Base-by-base conservation (phyloP, 2,888 invertebrate genomes). In the Chorisops tibialis region DNA sequence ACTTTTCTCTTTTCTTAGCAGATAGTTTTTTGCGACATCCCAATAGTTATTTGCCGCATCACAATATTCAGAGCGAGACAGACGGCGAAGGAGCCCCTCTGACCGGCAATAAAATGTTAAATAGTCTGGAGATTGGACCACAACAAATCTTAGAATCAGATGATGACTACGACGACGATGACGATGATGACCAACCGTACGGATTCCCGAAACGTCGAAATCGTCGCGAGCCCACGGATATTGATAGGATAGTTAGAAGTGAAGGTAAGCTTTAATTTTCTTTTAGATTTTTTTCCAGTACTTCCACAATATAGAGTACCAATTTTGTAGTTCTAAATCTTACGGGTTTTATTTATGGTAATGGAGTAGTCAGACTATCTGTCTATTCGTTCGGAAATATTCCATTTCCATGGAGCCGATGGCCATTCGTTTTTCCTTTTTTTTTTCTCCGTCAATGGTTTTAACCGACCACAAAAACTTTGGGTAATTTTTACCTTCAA, bases 21-120 rank as follows among this genome's bases (percentile, higher is more conserved):
- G 86, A 87, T 71, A 85, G 86, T 73, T 91, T 91, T 79, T 82
- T 90, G 72, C 83, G 89, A 70, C 91, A 92, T 81, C 91, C 90
- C 63, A 90, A 93, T 79, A 85, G 88, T 70, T 93, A 92, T 81
- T 83, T 92, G 72, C 90, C 90, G 64, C 73, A 75, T 59, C 86
- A 87, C 75, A 86, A 85, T 73, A 85, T 85, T 70, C 85, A 84
- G 71, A 85, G 85, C 71, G 85, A 86, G 74, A 82, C 83, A 63
- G 85, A 85, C 72, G 82, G 81, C 66, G 85, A 85, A 70, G 75
- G 74, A 63, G 75, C 69, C 41, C 69, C 70, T 48, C 65, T 71
- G 61, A 56, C 56, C 7, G 56, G 56, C 16, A 21, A 35, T 14
- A 62, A 67, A 65, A 63, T 69, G 35, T 67, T 70, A 48, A 70